Conservation (phyloP, 2,888 invertebrate genomes). For the Cryptosula pallasiana region DNA sequence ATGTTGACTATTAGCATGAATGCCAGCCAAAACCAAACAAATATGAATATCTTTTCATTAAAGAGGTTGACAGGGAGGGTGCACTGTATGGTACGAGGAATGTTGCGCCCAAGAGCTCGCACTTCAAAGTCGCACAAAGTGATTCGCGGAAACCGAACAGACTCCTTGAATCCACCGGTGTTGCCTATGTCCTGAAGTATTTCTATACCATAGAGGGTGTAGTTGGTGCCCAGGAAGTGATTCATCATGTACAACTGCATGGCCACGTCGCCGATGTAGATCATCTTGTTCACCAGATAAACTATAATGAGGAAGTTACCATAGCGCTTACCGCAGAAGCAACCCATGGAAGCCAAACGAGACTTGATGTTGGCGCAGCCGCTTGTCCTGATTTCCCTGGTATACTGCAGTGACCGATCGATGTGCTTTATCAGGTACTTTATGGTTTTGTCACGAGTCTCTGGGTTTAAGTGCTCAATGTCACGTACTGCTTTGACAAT, state of each 20-base stretch:
- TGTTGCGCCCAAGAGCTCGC: constrained; percentile 33
- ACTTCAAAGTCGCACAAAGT: constrained; percentile 53
- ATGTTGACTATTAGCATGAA: constrained; percentile 24
- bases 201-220: constrained; percentile 46
- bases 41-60: constrained; percentile 34
- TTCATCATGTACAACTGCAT: constrained; percentile 48
- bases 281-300: constrained; percentile 42
- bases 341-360: constrained; percentile 50
- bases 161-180: constrained; percentile 44
- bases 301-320: constrained; percentile 43
- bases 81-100: constrained; percentile 38
- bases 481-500: constrained; percentile 39
- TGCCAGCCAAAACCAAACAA: constrained; percentile 30
- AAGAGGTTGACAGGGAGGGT: constrained; percentile 37
- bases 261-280: constrained; percentile 42
- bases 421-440: constrained; percentile 55
- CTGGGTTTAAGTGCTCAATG: constrained; percentile 52
- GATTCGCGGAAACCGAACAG: constrained; percentile 49
- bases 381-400: constrained; percentile 51
- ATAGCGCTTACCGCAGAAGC: constrained; percentile 38
- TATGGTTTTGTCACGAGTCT: constrained; percentile 50
- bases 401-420: constrained; percentile 54
- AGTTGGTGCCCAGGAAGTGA: constrained; percentile 44
- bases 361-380: constrained; percentile 50
- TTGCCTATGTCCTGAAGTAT: constrained; percentile 41